phyloP scores from a whole-genome alignment of 2,113 vertebrate genomes.

The Pleuronectes platessa region DNA sequence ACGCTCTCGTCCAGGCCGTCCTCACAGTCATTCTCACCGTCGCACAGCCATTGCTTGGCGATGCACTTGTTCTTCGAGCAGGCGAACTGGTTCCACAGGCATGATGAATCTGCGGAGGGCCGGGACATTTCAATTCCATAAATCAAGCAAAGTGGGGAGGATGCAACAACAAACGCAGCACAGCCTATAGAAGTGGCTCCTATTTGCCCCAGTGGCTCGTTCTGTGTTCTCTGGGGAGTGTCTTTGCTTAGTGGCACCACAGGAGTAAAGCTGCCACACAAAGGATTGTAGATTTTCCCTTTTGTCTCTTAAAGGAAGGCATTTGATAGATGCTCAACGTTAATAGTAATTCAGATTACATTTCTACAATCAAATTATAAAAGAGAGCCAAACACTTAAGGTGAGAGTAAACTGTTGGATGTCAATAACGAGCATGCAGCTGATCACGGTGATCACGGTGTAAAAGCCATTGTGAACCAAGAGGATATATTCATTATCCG shows the following conservation, averaged over 20 bases:
- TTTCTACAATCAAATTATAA: too few species aligned
- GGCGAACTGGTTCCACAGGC: slow-evolving; percentile 97
- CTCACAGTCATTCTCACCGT: slow-evolving; percentile 95
- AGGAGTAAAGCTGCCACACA: slow-evolving; percentile 6
- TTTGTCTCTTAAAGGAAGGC: neutral
- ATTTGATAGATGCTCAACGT: neutral
- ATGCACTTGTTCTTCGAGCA: slow-evolving; percentile 97
- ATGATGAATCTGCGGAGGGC: slow-evolving; percentile 89
- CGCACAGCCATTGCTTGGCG: slow-evolving; percentile 95
- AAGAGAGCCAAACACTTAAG: too few species aligned
- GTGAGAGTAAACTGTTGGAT: slow-evolving; percentile 7
- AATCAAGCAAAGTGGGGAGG: slow-evolving; percentile 62
- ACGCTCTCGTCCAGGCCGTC: slow-evolving; percentile 93
- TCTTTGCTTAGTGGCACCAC: slow-evolving; percentile 21
- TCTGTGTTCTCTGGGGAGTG: slow-evolving; percentile 37
- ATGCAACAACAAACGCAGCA: slow-evolving; percentile 44
- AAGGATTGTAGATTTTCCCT: neutral
- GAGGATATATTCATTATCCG: slow-evolving; percentile 48
- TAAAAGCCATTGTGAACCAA: slow-evolving; percentile 46
- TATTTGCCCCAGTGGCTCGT: slow-evolving; percentile 37
- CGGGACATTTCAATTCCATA: slow-evolving; percentile 49
- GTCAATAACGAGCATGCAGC: slow-evolving; percentile 7
- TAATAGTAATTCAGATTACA: neutral
- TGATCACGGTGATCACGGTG: slow-evolving; percentile 34
- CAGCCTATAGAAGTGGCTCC: slow-evolving; percentile 39